Conservation (phyloP, 2,113 vertebrate genomes). For the Cebidichthys violaceus region DNA sequence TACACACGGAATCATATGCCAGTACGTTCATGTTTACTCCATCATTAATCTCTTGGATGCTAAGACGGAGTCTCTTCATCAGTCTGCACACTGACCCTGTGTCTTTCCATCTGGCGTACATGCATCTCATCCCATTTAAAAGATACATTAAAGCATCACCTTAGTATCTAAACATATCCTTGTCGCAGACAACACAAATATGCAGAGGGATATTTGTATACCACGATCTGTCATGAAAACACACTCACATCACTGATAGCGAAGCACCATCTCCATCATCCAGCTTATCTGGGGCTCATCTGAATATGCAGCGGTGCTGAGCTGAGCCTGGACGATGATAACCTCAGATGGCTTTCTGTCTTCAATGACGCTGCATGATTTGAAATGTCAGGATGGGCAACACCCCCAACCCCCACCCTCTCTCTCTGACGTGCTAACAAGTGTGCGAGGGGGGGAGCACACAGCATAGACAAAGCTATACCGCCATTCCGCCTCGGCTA, state of each 20-base stretch:
- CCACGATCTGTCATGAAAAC: conserved; percentile 21
- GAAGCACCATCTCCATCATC: conserved; percentile 61
- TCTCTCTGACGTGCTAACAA: conserved; percentile 65
- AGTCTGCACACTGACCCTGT: conserved; percentile 23
- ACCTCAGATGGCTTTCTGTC: conserved; percentile 71
- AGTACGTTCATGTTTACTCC: conserved; percentile 6
- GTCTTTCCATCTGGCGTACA: neutral
- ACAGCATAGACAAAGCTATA: conserved; percentile 69
- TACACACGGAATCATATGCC: neutral
- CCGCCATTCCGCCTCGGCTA: conserved; percentile 73
- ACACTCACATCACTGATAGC: conserved; percentile 54
- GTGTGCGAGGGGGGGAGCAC: conserved; percentile 67
- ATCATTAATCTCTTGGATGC: conserved; percentile 26
- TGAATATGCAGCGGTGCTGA: conserved; percentile 60
- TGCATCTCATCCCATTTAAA: conserved; percentile 17
- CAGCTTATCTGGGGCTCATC: conserved; percentile 67
- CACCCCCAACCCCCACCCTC: neutral
- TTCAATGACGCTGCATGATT: conserved; percentile 75
- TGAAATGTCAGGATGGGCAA: conserved; percentile 52
- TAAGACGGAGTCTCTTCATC: conserved; percentile 27
- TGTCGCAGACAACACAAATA: conserved; percentile 44
- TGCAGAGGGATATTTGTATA: conserved; percentile 23
- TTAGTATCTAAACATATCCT: conserved; percentile 16
- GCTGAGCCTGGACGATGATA: conserved; percentile 69
- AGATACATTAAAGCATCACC: conserved; percentile 27